Evolutionary conservation across 2,888 invertebrate species (phyloP).

Genomic region (Mycogona germanica): DNA sequence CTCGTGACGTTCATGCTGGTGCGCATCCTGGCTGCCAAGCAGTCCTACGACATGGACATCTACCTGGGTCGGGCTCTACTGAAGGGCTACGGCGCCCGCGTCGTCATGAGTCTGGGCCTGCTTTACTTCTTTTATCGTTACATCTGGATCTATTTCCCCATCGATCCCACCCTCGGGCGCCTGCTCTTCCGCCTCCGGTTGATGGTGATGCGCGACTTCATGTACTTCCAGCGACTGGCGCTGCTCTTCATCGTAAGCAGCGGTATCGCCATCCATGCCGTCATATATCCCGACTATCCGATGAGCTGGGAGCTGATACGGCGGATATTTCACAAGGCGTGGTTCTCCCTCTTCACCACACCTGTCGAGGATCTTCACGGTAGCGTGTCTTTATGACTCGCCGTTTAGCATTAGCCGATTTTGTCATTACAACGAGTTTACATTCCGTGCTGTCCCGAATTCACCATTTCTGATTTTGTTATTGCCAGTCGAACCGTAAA

Average conservation of each 20-base stretch:
- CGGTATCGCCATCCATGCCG: slow-evolving; percentile 35
- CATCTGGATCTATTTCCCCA: slow-evolving; percentile 37
- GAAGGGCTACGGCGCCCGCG: slow-evolving; percentile 29
- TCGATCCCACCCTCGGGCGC: slow-evolving; percentile 37
- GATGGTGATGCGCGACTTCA: slow-evolving; percentile 34
- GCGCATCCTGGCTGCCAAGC: slow-evolving; percentile 26
- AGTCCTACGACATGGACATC: slow-evolving; percentile 12
- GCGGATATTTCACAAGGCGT: slow-evolving; percentile 34
- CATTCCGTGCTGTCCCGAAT: too few relatives aligned
- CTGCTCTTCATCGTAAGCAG: slow-evolving; percentile 33
- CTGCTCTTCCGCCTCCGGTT: slow-evolving; percentile 37
- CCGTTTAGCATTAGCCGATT: too few relatives aligned
- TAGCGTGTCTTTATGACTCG: slow-evolving; percentile 14
- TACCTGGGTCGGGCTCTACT: slow-evolving; percentile 15
- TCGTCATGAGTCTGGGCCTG: slow-evolving; percentile 33
- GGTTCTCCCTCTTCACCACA: slow-evolving; percentile 37
- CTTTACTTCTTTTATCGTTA: slow-evolving; percentile 39
- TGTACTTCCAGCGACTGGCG: slow-evolving; percentile 33
- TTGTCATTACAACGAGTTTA: too few relatives aligned
- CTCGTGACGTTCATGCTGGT: slow-evolving; percentile 29
- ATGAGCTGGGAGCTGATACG: slow-evolving; percentile 29
- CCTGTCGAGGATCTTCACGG: slow-evolving; percentile 30
- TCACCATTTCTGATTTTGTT: too few relatives aligned
- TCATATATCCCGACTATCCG: slow-evolving; percentile 37
- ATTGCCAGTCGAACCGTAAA: too few relatives aligned